Evolutionary conservation across 2,888 invertebrate species (phyloP).

Genomic region (Helleia helle): DNA sequence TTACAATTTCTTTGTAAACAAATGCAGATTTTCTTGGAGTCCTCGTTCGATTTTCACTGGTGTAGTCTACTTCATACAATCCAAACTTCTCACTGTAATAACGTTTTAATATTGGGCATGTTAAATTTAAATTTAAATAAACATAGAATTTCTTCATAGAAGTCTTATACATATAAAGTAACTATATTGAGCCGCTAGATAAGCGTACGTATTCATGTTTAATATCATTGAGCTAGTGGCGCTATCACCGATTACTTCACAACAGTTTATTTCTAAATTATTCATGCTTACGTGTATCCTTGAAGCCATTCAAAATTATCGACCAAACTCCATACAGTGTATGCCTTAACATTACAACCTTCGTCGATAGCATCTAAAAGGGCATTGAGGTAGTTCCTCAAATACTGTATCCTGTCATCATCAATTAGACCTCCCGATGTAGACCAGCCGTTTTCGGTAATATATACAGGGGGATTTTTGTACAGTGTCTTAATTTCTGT

Average conservation of each 20-base stretch:
- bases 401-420: slow-evolving; percentile 51
- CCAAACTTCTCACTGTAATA: slow-evolving; percentile 79
- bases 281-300: slow-evolving; percentile 73
- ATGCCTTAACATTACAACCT: slow-evolving; percentile 64
- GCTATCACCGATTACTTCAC: too few species aligned
- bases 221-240: too few species aligned
- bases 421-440: slow-evolving; percentile 60
- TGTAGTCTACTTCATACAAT: slow-evolving; percentile 78
- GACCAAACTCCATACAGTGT: slow-evolving; percentile 76
- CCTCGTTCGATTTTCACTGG: slow-evolving; percentile 70
- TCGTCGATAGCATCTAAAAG: slow-evolving; percentile 59
- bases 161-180: too few species aligned
- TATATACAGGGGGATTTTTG: slow-evolving; percentile 69
- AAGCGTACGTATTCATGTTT: too few species aligned
- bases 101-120: too few species aligned
- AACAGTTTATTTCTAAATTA: too few species aligned
- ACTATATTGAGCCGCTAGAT: too few species aligned
- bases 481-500: slow-evolving; percentile 61
- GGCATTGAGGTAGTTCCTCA: slow-evolving; percentile 52
- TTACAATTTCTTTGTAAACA: slow-evolving; percentile 63
- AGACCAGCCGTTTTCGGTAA: slow-evolving; percentile 77
- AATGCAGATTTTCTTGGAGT: slow-evolving; percentile 76
- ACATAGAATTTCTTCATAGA: too few species aligned
- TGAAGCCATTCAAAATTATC: slow-evolving; percentile 78
- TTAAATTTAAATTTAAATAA: too few species aligned